Evolutionary conservation across 2,797 vertebrate genomes (phyloP).

Genomic region (Gymnothorax reevesii): DNA sequence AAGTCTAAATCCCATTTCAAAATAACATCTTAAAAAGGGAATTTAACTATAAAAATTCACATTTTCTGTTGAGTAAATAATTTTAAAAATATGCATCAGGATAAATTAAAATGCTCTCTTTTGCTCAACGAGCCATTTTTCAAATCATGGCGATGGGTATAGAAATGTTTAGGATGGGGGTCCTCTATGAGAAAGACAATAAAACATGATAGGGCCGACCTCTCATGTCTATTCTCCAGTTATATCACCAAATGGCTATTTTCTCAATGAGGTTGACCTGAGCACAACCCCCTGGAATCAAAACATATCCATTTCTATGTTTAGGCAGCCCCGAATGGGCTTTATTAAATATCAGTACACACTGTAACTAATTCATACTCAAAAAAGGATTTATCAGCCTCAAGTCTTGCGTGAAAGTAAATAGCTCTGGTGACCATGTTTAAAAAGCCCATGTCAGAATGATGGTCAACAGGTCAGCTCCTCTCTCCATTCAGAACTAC

Average conservation of each 20-base stretch:
- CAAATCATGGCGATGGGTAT: background rate
- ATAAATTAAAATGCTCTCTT: background rate
- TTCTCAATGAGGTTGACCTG: background rate
- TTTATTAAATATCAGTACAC: constrained; percentile 32
- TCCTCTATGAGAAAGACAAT: background rate
- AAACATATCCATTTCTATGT: constrained; percentile 17
- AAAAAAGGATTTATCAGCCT: constrained; percentile 21
- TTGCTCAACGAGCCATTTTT: background rate
- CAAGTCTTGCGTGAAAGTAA: constrained; percentile 17
- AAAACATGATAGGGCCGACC: background rate
- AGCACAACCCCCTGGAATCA: constrained; percentile 13
- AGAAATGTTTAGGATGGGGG: background rate
- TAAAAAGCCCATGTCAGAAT: constrained; percentile 11
- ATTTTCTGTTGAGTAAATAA: background rate
- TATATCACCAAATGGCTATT: constrained; percentile 14
- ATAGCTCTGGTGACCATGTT: background rate
- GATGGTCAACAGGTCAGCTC: background rate
- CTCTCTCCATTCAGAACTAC: background rate
- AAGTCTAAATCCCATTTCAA: background rate
- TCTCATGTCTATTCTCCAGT: background rate
- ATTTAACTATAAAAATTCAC: background rate
- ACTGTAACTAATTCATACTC: constrained; percentile 28
- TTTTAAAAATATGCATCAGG: background rate
- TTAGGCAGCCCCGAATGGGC: background rate
- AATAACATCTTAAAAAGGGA: background rate